Evolutionary conservation across 2,113 vertebrate species (phyloP), one percentile per base, ranked within the genome.

Genomic region (Lepus americanus): DNA sequence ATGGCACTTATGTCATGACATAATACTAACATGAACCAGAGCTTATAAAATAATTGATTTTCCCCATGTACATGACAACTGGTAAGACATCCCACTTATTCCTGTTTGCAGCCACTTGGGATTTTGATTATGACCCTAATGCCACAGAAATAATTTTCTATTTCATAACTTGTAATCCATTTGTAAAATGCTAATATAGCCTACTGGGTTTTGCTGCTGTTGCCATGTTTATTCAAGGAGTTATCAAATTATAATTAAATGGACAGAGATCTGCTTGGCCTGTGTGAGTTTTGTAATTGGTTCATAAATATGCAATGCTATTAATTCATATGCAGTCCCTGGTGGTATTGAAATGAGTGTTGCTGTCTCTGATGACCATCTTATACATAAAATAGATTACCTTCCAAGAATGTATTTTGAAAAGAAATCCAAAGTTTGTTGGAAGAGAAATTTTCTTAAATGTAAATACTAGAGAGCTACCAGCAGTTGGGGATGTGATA

Each of bases 281-380:
- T 94, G 25, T 96, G 86, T 95, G 98, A 97, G 98, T 97, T 96
- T 80, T 96, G 53, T 97, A 98, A 97, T 97, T 97, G 44, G 49
- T 90, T 98, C 69, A 97, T 97, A 97, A 97, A 97, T 94, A 79
- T 96, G 39, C 88, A 98, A 98, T 97, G 55, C 31, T 96, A 87
- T 96, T 98, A 97, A 98, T 97, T 97, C 90, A 96, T 2, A 0
- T 95, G n/a, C 59, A 96, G 90, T 97, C 92, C 81, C 86, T 96
- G 89, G 81, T 90, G 94, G 93, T 63, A 93, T 16, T 87, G 67
- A 70, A 88, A 83, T 31, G 86, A 64, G n/a, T 81, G 29, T 49
- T 89, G 9, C 16, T 97, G 79, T 95, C 88, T 95, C 83, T 49
- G 31, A 63, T 97, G 92, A 44, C 64, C n/a, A 33, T 44, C 44